phyloP scores from a whole-genome alignment of 2,888 invertebrate species.

The Helicoverpa assulta region DNA sequence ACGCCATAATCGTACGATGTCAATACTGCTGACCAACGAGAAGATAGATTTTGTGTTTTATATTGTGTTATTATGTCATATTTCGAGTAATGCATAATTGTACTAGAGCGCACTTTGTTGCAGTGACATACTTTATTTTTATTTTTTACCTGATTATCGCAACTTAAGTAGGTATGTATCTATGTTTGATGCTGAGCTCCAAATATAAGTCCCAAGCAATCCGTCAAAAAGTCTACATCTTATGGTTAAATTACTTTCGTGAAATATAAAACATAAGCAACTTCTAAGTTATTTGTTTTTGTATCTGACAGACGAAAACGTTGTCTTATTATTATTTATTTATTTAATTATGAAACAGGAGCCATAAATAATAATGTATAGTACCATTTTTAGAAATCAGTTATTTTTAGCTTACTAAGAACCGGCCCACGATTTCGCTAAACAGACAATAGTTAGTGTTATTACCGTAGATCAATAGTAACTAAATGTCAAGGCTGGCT shows the following conservation, averaged over 20 bases:
- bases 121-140: background rate
- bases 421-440: background rate
- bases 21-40: slow-evolving; percentile 53
- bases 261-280: no score
- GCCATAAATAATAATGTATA: no score
- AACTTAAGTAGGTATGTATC: no score
- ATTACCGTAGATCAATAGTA: slow-evolving; percentile 59
- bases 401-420: background rate
- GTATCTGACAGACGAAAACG: no score
- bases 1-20: slow-evolving; percentile 58
- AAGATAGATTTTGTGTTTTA: slow-evolving; percentile 32
- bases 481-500: slow-evolving; percentile 57
- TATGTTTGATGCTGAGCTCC: no score
- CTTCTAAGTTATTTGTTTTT: no score
- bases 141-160: background rate
- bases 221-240: no score
- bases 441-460: slow-evolving; percentile 25
- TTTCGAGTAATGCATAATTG: background rate
- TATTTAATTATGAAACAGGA: no score
- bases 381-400: no score
- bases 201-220: no score
- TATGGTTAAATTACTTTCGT: no score
- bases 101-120: background rate
- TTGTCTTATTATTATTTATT: no score
- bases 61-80: background rate